Base-by-base conservation (phyloP, 2,888 invertebrate species). In the Dryobota labecula region DNA sequence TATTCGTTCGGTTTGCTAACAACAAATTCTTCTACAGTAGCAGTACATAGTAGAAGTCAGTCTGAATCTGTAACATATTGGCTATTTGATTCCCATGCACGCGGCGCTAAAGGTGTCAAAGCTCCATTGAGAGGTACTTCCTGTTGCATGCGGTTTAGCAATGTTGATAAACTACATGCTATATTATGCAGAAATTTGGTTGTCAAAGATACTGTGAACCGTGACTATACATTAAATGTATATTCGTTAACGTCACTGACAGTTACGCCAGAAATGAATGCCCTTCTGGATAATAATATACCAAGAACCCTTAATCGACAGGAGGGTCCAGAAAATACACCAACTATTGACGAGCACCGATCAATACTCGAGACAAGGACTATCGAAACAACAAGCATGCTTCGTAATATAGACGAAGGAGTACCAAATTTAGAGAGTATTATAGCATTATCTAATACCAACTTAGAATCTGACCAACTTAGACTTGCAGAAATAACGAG, bases 371-470 rank as follows among this genome's bases (percentile, higher is more conserved):
- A 49, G n/a, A 49, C 47, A 49, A 47, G 9, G 47, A 49, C 47
- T 49, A 49, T 49, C n/a, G 47, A 49, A 47, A n/a, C n/a, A n/a
- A 47, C 47, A 47, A 47, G n/a, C n/a, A 47, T 47, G 47, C 47
- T 47, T 47, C n/a, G 9, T 47, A 47, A n/a, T n/a, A 47, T 47
- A 11, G 9, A 47, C n/a, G n/a, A n/a, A 47, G 11, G 9, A n/a
- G 47, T 47, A 47, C 47, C 47, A 47, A 47, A 47, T 47, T n/a
- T 49, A 49, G n/a, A n/a, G 3, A 49, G 47, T 24, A 13, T 49
- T 49, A 49, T 24, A 49, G 47, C n/a, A n/a, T n/a, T 49, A 24
- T 43, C 43, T 43, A 43, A 43, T 18, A 18, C 41, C 13, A 13
- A 41, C 41, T 41, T 41, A 41, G 41, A 41, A 15, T 15, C 41